Percentiles rank a stretch among this genome's conserved stretches.
phyloP scores from a whole-genome alignment of 1,140 invertebrate genomes.

The Magallana angulata region DNA sequence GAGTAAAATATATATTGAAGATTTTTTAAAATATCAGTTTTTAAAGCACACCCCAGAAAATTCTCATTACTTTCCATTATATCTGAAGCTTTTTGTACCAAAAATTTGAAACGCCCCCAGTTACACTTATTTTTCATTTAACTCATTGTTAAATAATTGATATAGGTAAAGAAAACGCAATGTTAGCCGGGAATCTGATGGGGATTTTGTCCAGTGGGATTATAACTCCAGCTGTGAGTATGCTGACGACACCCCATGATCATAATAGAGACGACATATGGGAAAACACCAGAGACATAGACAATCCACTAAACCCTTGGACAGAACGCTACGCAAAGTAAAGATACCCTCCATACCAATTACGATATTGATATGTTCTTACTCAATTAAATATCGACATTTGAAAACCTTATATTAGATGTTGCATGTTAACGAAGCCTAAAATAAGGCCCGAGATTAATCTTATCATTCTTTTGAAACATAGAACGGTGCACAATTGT shows the following conservation, averaged over 20 bases:
- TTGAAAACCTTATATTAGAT: background rate
- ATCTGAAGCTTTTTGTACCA: too few species aligned
- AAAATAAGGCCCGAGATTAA: background rate
- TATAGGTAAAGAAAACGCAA: constrained; percentile 73
- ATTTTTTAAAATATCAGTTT: too few species aligned
- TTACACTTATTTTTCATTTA: too few species aligned
- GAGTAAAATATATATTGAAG: too few species aligned
- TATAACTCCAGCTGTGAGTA: constrained; percentile 73
- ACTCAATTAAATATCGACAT: too few species aligned
- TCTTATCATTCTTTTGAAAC: background rate
- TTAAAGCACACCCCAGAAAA: too few species aligned
- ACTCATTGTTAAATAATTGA: background rate
- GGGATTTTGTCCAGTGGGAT: constrained; percentile 77
- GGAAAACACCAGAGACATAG: constrained; percentile 80
- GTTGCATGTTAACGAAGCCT: background rate
- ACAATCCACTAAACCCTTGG: constrained; percentile 80
- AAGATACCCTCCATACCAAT: too few species aligned
- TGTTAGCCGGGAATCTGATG: constrained; percentile 78
- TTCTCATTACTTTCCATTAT: too few species aligned
- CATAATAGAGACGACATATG: constrained; percentile 70
- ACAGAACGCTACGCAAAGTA: constrained; percentile 78
- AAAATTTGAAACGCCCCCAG: too few species aligned
- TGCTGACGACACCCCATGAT: constrained; percentile 67
- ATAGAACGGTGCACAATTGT: background rate
- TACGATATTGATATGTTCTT: too few species aligned